Evolutionary conservation across 2,113 vertebrate genomes (phyloP), one percentile per base, ranked within the genome.

Genomic region (Phyllopteryx taeniolatus): DNA sequence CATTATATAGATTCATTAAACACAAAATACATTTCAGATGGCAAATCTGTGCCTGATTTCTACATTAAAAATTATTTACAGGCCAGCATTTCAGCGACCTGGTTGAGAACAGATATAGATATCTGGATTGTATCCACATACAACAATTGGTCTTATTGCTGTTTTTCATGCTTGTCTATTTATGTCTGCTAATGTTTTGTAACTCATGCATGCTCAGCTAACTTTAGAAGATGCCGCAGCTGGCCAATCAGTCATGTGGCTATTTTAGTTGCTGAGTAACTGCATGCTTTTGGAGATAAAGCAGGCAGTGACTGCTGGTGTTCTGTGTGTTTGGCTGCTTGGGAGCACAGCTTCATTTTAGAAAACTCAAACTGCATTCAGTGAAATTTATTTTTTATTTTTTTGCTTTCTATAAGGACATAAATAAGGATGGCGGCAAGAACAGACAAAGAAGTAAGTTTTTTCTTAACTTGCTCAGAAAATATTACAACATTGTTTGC

Each of bases 271-370:
- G 2, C 59, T 35, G 53, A 56, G 53, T 56, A 56, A 56, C 79
- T 47, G 56, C 79, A 65, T 82, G 74, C 82, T 74, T 74, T 73
- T 72, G 68, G 72, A 78, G 87, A 88, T 89, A 87, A 89, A 85
- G 73, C 56, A 74, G 78, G 59, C 76, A 68, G 84, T 78, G 71
- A 83, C 20, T 84, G 75, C 70, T 79, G 79, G 69, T 14, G 20
- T 56, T 56, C 70, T 22, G 68, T 31, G 35, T 64, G 57, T 79
- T 53, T 69, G 53, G 65, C 67, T 54, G 53, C 43, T 71, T 53
- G 17, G 11, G 27, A 46, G 31, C 72, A 75, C 63, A 5, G 12
- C 13, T 68, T 35, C 54, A 56, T 67, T 63, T 67, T 42, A 61
- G 74, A 44, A 2, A 62, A 12, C 20, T 78, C 42, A 42, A 64